Base-by-base conservation (phyloP, 53 echinoderm and acorn worm genomes). In the Temnopleurus reevesii region DNA sequence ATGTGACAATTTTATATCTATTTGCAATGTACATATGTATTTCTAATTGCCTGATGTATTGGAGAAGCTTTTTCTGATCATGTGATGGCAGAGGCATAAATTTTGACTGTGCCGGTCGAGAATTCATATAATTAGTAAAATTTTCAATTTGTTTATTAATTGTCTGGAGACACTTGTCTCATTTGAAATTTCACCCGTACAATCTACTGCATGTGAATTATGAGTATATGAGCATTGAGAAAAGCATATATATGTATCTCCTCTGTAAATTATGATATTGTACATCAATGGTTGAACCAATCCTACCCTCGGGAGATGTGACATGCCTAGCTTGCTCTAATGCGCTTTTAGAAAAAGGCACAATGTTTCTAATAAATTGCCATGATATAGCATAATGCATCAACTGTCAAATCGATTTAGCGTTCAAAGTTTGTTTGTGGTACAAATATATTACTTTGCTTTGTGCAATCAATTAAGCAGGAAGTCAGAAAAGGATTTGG, bases 391-490 rank as follows among this genome's bases (percentile, higher is more conserved):
- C n/a, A 23, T 71, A 71, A 71, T 71, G 71, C 21, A 71, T 27
- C 4, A 3, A 36, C 23, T 43, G 38, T 71, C 71, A 71, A 41
- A 36, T 71, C 71, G 36, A 38, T 71, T 41, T 23, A 71, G 41
- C 41, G 71, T 41, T 71, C 29, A 63, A 29, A 63, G 6, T 63
- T 71, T 71, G 71, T 71, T 71, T 71, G 71, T 38, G 34, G 41
- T 71, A 71, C 23, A 41, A 71, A 71, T 71, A 71, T 71, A 71
- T 71, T 38, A 27, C 41, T 71, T 71, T 71, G 4, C 71, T 38
- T 71, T 63, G 31, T 63, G 33, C 63, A 17, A 13, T 71, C 71
- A 71, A 71, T 71, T 71, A 38, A 71, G 41, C 17, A 56, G 27
- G 71, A 27, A 71, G 21, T 25, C 41, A 0, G 21, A 71, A 71